Conservation (phyloP, 64 coral and sea anemone genomes). For the Orbicella faveolata region DNA sequence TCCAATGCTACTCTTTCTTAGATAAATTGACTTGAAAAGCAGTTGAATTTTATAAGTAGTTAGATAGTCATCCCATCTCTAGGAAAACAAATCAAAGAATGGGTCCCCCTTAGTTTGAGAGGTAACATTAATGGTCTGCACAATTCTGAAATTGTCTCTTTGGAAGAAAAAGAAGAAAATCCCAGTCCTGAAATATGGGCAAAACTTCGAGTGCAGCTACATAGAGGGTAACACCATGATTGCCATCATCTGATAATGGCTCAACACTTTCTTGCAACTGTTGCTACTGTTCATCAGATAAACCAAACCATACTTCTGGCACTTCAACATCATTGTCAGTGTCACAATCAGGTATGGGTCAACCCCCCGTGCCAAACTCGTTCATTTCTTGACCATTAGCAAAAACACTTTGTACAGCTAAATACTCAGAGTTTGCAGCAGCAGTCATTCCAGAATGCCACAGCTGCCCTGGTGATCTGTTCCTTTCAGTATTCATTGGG, state of each 20-base stretch:
- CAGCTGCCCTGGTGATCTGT: slow-evolving; percentile 37
- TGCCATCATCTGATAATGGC: slow-evolving; percentile 50
- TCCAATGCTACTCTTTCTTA: too few relatives aligned
- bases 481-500: slow-evolving; percentile 33
- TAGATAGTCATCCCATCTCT: too few relatives aligned
- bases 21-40: too few relatives aligned
- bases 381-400: slow-evolving; percentile 53
- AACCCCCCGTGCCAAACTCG: slow-evolving; percentile 41
- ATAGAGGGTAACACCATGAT: slow-evolving; percentile 39
- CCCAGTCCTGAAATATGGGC: too few relatives aligned
- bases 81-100: too few relatives aligned
- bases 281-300: slow-evolving; percentile 46
- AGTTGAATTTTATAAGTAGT: too few relatives aligned
- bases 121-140: too few relatives aligned
- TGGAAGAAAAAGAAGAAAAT: too few relatives aligned
- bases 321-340: slow-evolving; percentile 40
- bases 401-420: slow-evolving; percentile 56
- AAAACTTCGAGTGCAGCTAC: background rate
- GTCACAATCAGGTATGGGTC: slow-evolving; percentile 17
- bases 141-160: too few relatives aligned
- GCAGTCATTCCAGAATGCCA: slow-evolving; percentile 45
- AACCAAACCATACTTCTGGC: slow-evolving; percentile 31
- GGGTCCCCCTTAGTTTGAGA: too few relatives aligned
- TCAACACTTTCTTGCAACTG: slow-evolving; percentile 22
- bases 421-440: slow-evolving; percentile 49